Percentiles rank a stretch among this genome's conserved stretches.
Evolutionary conservation across 2,113 vertebrate species (phyloP).

Genomic region (Tamias sibiricus): DNA sequence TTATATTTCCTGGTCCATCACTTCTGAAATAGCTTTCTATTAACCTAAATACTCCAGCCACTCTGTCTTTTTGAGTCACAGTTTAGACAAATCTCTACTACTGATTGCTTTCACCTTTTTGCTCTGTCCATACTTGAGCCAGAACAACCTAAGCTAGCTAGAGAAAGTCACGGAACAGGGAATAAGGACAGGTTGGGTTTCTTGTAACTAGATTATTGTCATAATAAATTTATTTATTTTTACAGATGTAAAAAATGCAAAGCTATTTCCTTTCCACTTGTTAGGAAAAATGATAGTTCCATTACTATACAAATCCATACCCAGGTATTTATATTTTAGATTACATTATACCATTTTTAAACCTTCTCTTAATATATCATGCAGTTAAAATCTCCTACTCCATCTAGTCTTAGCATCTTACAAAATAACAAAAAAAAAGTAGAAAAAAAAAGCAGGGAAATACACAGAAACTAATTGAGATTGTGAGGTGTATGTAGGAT

Average conservation of each 20-base stretch:
- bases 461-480: neutral
- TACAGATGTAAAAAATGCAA: neutral
- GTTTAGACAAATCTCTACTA: neutral
- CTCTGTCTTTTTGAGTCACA: neutral
- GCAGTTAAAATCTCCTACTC: neutral
- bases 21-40: conserved; percentile 23
- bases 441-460: neutral
- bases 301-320: neutral
- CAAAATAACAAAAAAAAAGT: neutral
- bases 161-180: neutral
- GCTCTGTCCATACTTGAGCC: neutral
- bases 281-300: neutral
- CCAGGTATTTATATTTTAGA: conserved; percentile 30
- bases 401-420: neutral
- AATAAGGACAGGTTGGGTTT: neutral
- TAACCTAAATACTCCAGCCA: neutral
- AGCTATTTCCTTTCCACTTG: neutral
- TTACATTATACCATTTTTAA: neutral
- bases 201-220: neutral
- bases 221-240: neutral
- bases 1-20: neutral
- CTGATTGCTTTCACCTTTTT: neutral
- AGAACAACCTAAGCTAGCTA: accelerated
- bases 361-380: neutral
- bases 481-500: neutral